Evolutionary conservation across 1,140 invertebrate species (phyloP).

Genomic region (Drosophila sucinea): DNA sequence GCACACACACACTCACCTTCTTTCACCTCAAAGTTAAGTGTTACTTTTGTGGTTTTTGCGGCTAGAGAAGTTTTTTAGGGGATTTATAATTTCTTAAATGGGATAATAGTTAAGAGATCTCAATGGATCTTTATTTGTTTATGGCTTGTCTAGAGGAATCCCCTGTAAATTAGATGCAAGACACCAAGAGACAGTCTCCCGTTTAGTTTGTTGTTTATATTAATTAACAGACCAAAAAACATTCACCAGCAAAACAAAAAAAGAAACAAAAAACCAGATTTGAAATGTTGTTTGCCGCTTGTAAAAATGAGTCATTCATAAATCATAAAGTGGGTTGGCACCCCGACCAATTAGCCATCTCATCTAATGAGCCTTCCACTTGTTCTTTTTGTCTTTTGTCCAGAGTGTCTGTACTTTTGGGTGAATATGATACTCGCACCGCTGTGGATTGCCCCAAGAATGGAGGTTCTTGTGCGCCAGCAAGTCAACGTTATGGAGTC

Average conservation of each 20-base stretch:
- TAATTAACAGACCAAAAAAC: slow-evolving; percentile 50
- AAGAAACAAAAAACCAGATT: slow-evolving; percentile 58
- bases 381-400: slow-evolving; percentile 16
- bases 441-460: slow-evolving; percentile 82
- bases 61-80: not conserved
- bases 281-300: slow-evolving; percentile 41
- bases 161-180: slow-evolving; percentile 30
- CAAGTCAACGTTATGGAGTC: slow-evolving; percentile 48
- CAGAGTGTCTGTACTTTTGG: slow-evolving; percentile 83
- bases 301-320: slow-evolving; percentile 54
- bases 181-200: slow-evolving; percentile 1
- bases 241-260: not conserved
- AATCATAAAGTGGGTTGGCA: not conserved
- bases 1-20: too few species aligned
- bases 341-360: slow-evolving; percentile 61
- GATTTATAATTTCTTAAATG: slow-evolving; percentile 16
- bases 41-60: not conserved
- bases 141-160: slow-evolving; percentile 34
- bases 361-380: slow-evolving; percentile 48
- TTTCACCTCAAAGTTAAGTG: not conserved
- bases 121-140: slow-evolving; percentile 29
- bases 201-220: slow-evolving; percentile 45
- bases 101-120: too few species aligned
- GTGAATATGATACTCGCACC: slow-evolving; percentile 84
- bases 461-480: slow-evolving; percentile 64